phyloP scores from a whole-genome alignment of 2,797 vertebrate genomes.

The Picus viridis region DNA sequence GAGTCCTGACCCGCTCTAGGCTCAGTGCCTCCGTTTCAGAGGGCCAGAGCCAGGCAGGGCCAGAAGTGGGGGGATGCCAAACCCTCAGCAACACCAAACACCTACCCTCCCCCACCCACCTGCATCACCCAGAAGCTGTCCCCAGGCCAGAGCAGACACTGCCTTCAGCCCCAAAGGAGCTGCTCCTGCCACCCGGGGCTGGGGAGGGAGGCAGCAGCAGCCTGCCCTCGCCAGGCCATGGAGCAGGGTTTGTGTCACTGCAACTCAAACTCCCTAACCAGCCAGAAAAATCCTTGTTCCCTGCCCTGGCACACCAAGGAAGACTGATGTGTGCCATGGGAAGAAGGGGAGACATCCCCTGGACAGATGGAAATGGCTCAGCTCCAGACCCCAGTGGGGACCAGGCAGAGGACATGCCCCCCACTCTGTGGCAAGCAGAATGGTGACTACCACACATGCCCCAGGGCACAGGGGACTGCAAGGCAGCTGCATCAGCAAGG shows the following conservation, averaged over 20 bases:
- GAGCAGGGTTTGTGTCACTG: not conserved
- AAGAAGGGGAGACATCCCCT: not conserved
- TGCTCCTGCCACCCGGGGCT: not conserved
- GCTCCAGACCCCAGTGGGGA: not conserved
- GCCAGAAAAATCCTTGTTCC: not conserved
- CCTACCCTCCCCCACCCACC: fast-evolving
- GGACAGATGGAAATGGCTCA: not conserved
- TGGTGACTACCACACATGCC: no score
- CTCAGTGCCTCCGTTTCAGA: not conserved
- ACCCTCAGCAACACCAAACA: not conserved
- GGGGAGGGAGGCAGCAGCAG: not conserved
- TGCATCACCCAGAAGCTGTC: fast-evolving
- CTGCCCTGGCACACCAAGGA: not conserved
- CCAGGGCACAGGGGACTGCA: no score
- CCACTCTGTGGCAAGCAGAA: no score
- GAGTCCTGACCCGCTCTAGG: not conserved
- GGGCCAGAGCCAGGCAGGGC: not conserved
- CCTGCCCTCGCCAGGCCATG: not conserved
- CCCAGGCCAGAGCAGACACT: not conserved
- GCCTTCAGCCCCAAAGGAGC: not conserved
- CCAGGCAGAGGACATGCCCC: fast-evolving
- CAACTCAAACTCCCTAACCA: not conserved
- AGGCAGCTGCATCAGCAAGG: no score
- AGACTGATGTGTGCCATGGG: not conserved
- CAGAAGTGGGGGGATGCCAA: not conserved